A percentile compares a stretch with the other conserved stretches of the same genome.
These are phyloP conservation scores for Mustela nigripes DNA, from an alignment of 2,113 vertebrate species.

Conservation along the genomic window DNA sequence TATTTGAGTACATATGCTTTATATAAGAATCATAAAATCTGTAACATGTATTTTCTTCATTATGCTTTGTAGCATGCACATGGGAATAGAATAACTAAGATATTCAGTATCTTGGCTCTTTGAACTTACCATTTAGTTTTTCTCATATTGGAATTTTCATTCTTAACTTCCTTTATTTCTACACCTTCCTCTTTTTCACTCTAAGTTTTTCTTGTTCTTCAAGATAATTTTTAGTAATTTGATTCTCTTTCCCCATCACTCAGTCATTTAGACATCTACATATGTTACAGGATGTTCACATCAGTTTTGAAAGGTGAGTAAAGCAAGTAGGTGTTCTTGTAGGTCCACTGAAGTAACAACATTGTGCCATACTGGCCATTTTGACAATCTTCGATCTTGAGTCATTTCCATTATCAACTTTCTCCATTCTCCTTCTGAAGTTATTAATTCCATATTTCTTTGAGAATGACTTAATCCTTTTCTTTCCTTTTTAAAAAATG, in stretches of 20 bases:
- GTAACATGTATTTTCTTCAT: neutral
- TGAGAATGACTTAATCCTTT: neutral
- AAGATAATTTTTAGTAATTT: neutral
- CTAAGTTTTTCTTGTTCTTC: constrained; percentile 24
- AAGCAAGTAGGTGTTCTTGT: neutral
- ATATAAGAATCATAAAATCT: neutral
- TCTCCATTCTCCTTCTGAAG: neutral
- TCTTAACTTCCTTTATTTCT: neutral
- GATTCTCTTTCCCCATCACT: neutral
- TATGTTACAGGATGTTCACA: neutral
- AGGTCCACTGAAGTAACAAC: neutral
- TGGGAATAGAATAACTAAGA: neutral
- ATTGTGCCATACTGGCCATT: neutral
- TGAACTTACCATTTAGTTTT: neutral
- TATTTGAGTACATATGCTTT: neutral
- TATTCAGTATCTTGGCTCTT: neutral
- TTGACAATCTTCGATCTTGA: neutral
- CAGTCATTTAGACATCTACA: neutral
- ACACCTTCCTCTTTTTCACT: neutral
- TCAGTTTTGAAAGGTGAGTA: neutral
- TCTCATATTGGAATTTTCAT: neutral
- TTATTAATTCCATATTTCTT: neutral
- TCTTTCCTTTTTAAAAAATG: neutral
- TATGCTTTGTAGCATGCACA: neutral
- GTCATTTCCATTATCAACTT: neutral